These are phyloP conservation scores for Drosophila lacertosa DNA, from an alignment of 1,140 invertebrate species.

Conservation along the genomic window DNA sequence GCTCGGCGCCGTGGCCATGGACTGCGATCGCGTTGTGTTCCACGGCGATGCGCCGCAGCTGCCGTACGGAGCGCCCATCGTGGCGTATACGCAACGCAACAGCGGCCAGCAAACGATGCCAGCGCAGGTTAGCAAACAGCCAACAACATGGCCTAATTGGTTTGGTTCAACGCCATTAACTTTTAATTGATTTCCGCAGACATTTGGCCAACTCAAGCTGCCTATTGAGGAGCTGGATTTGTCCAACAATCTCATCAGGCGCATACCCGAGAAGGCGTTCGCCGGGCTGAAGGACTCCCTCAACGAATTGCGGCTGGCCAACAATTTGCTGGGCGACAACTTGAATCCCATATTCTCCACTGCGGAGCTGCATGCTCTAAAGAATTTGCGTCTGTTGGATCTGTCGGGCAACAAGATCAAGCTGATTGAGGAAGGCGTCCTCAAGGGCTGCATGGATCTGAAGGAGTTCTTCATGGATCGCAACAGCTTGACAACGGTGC, in stretches of 20 bases:
- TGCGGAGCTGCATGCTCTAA: slow-evolving; percentile 91
- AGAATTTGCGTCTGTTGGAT: slow-evolving; percentile 89
- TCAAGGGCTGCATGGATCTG: slow-evolving; percentile 90
- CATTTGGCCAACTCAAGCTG: slow-evolving; percentile 87
- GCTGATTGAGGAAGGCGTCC: slow-evolving; percentile 92
- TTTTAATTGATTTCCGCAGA: slow-evolving; percentile 68
- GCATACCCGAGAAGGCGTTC: slow-evolving; percentile 91
- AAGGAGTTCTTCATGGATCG: slow-evolving; percentile 92
- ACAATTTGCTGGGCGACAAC: slow-evolving; percentile 94
- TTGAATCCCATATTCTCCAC: slow-evolving; percentile 95
- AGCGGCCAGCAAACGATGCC: slow-evolving; percentile 92
- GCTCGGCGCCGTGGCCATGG: slow-evolving; percentile 85
- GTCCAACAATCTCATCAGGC: slow-evolving; percentile 91
- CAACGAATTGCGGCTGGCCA: slow-evolving; percentile 89
- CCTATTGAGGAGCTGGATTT: slow-evolving; percentile 91
- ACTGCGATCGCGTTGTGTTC: slow-evolving; percentile 94
- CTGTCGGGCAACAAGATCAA: slow-evolving; percentile 91
- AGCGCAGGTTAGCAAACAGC: slow-evolving; percentile 86
- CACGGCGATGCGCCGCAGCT: slow-evolving; percentile 89
- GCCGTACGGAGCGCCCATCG: slow-evolving; percentile 90
- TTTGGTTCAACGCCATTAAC: not conserved
- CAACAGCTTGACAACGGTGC: slow-evolving; percentile 89
- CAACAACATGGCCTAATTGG: too few relatives aligned
- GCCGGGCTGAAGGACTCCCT: slow-evolving; percentile 87
- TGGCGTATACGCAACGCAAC: slow-evolving; percentile 90